phyloP scores from a whole-genome alignment of 1,140 invertebrate genomes.

The Drosophila saltans region DNA sequence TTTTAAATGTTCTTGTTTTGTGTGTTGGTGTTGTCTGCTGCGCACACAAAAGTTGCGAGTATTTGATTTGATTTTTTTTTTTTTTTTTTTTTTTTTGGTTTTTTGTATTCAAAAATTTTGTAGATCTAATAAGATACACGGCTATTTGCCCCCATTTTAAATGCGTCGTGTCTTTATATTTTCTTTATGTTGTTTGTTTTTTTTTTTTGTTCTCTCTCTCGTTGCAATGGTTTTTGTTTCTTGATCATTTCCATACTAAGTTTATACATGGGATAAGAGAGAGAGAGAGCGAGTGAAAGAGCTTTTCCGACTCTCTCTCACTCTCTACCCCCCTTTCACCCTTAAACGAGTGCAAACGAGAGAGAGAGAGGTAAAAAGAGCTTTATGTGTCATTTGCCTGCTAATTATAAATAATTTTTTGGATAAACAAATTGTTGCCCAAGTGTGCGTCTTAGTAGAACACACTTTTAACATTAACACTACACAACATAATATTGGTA shows the following conservation, averaged over 20 bases:
- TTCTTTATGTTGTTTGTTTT: background rate
- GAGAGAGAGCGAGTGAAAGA: constrained; percentile 13
- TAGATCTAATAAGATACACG: background rate
- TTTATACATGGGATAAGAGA: constrained; percentile 60
- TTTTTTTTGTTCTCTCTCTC: background rate
- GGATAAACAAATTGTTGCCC: constrained; percentile 42
- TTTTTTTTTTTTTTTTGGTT: no score
- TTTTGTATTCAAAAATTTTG: no score
- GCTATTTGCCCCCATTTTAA: background rate
- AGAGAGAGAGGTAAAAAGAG: constrained; percentile 23
- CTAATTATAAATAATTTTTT: constrained; percentile 58
- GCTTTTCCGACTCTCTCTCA: constrained; percentile 27
- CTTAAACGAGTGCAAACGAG: background rate
- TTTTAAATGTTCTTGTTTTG: background rate
- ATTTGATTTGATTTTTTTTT: no score
- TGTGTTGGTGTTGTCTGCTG: no score
- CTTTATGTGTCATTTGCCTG: constrained; percentile 32
- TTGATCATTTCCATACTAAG: constrained; percentile 62
- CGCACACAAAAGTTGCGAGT: no score
- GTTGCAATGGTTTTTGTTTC: constrained; percentile 9
- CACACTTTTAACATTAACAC: constrained; percentile 1
- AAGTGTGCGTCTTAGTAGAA: background rate
- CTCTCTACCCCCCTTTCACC: background rate
- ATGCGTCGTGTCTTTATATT: constrained; percentile 4
- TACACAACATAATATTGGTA: background rate